Evolutionary conservation across 2,113 vertebrate genomes (phyloP).

Genomic region (human (Homo sapiens)): DNA sequence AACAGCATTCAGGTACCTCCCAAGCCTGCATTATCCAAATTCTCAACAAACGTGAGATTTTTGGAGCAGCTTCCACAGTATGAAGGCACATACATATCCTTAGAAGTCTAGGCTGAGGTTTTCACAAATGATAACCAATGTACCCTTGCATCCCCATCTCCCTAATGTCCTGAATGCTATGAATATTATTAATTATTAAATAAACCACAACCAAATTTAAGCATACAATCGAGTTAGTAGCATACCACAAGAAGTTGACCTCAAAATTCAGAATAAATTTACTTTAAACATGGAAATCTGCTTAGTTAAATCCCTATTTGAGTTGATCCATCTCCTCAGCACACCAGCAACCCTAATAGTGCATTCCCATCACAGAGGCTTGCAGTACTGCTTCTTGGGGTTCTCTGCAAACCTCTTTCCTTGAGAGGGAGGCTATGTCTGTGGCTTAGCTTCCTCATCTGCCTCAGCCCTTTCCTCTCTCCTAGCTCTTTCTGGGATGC

Average conservation of each 20-base stretch:
- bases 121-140: not conserved
- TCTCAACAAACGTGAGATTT: not conserved
- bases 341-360: not conserved
- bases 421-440: not conserved
- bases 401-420: not conserved
- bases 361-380: not conserved
- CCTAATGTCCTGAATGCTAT: not conserved
- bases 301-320: not conserved
- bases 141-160: not conserved
- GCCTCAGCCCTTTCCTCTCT: not conserved
- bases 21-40: not conserved
- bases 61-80: not conserved
- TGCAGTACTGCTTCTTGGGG: fast-evolving
- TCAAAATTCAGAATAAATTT: conserved; percentile 43
- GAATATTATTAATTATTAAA: not conserved
- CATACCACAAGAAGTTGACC: not conserved
- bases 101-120: not conserved
- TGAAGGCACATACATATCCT: not conserved
- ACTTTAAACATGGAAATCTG: not conserved
- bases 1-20: not conserved
- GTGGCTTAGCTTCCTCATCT: not conserved
- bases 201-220: not conserved
- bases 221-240: not conserved
- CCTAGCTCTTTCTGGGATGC: not conserved
- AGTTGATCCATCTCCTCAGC: not conserved